Conservation (phyloP, 2,888 invertebrate species). For the Deilephila elpenor region DNA sequence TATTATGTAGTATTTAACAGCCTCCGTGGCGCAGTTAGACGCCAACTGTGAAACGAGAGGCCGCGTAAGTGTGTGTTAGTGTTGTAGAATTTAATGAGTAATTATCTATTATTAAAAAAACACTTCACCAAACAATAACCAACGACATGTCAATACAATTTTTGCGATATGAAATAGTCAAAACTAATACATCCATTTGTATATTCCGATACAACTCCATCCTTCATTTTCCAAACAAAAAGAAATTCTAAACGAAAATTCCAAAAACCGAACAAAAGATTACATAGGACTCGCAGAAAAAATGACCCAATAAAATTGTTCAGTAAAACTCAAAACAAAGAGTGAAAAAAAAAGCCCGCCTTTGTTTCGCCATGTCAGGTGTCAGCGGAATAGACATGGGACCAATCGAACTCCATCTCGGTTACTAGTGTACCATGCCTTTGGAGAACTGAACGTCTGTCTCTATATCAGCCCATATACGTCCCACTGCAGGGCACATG, state of each 20-base stretch:
- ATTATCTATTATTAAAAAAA: too few relatives aligned
- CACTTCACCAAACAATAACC: too few relatives aligned
- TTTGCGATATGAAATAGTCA: too few relatives aligned
- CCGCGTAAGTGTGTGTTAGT: too few relatives aligned
- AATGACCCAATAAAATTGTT: constrained; percentile 5
- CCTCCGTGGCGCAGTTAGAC: too few relatives aligned
- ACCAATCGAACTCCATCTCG: not conserved
- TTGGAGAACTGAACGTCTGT: not conserved
- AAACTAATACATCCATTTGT: too few relatives aligned
- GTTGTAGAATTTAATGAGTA: too few relatives aligned
- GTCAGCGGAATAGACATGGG: constrained; percentile 1
- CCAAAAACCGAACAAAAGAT: not conserved
- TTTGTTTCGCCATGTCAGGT: constrained; percentile 23
- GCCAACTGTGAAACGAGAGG: too few relatives aligned
- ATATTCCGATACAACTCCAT: not conserved
- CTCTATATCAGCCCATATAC: too few relatives aligned
- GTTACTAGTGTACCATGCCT: not conserved
- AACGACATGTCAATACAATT: too few relatives aligned
- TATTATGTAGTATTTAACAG: too few relatives aligned
- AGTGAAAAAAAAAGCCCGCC: not conserved
- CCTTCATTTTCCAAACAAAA: not conserved
- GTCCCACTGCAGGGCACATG: too few relatives aligned
- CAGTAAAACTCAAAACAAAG: not conserved
- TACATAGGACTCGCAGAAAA: not conserved
- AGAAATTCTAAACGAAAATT: not conserved